Conservation (phyloP, 2,113 vertebrate genomes). For the Martes martes region DNA sequence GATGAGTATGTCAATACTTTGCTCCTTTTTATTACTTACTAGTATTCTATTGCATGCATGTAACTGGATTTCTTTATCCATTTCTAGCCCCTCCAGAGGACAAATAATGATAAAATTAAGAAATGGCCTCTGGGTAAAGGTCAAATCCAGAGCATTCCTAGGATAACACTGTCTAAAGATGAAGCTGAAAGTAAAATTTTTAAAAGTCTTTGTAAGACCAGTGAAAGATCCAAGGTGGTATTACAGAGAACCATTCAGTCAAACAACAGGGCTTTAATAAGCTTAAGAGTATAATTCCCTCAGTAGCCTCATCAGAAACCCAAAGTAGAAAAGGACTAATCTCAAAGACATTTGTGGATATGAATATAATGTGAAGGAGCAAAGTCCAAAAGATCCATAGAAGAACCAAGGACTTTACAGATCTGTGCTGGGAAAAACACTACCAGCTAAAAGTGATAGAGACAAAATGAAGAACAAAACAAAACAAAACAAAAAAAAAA, state of each 20-base stretch:
- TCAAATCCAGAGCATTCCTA: not conserved
- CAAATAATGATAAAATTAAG: not conserved
- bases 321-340: not conserved
- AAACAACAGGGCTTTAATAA: not conserved
- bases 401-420: not conserved
- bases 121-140: not conserved
- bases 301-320: not conserved
- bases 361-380: not conserved
- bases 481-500: not conserved
- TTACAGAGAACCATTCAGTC: not conserved
- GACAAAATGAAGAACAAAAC: not conserved
- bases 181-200: not conserved
- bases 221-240: not conserved
- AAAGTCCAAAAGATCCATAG: not conserved
- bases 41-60: not conserved
- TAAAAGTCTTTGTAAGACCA: not conserved
- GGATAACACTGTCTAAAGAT: slow-evolving; percentile 8
- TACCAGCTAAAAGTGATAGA: not conserved
- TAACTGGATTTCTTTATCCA: not conserved
- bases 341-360: not conserved
- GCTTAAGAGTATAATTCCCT: not conserved
- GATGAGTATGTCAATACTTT: not conserved
- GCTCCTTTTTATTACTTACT: slow-evolving; percentile 12
- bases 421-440: not conserved
- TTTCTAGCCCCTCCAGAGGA: not conserved